These are phyloP conservation scores for Dermochelys coriacea DNA, from an alignment of 2,797 vertebrate species.

Conservation along the genomic window DNA sequence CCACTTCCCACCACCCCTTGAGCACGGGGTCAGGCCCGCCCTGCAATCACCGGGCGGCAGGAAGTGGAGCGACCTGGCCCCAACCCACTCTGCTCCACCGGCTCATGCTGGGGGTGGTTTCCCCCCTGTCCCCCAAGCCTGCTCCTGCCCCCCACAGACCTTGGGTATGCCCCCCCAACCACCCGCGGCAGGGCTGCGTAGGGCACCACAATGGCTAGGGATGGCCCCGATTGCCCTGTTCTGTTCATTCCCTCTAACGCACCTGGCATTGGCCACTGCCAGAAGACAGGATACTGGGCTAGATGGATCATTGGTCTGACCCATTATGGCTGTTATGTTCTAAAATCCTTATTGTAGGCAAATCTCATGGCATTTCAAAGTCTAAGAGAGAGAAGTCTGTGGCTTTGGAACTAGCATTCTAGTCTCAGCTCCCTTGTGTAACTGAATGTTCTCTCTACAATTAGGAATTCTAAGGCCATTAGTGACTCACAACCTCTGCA, in stretches of 20 bases:
- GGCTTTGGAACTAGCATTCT: rapidly evolving
- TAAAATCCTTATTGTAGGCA: not conserved
- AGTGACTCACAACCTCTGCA: not conserved
- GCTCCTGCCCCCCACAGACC: no score
- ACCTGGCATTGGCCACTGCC: not conserved
- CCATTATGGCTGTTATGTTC: not conserved
- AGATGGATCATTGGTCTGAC: not conserved
- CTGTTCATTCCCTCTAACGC: not conserved
- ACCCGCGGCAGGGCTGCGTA: no score
- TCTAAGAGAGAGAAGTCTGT: not conserved
- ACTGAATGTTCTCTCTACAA: not conserved
- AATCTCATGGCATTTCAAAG: not conserved
- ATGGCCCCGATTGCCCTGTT: not conserved
- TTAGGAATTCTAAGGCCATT: rapidly evolving
- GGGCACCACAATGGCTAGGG: no score
- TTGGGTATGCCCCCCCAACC: no score
- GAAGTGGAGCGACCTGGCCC: no score
- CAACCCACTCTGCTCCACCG: no score
- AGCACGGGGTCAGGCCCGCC: no score
- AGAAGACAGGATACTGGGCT: not conserved
- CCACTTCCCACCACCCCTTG: no score
- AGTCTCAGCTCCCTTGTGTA: not conserved
- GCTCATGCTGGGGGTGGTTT: no score
- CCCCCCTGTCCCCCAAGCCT: no score
- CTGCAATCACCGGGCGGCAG: no score